Percentiles rank a stretch among this genome's conserved stretches.
phyloP scores from a whole-genome alignment of 2,797 vertebrate genomes.

The Cyclopterus lumpus region DNA sequence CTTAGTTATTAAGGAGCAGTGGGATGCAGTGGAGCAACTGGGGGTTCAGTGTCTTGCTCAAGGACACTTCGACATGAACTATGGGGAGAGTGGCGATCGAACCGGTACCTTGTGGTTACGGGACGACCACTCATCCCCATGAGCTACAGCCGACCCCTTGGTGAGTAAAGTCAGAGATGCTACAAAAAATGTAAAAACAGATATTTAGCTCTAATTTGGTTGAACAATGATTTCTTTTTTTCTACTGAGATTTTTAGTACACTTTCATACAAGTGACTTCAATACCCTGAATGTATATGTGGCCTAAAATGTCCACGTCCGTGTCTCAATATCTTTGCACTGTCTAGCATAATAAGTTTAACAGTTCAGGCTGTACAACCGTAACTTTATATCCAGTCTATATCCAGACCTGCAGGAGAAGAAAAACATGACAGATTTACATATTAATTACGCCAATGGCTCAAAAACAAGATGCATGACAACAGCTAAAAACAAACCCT shows the following conservation, averaged over 20 bases:
- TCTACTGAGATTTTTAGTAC: conserved; percentile 51
- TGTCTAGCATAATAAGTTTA: conserved; percentile 34
- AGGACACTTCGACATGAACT: too few species aligned
- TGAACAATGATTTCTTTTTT: conserved; percentile 12
- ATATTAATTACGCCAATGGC: background rate
- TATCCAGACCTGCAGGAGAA: conserved; percentile 55
- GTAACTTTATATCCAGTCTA: conserved; percentile 40
- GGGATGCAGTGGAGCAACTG: too few species aligned
- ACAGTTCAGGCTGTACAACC: conserved; percentile 24
- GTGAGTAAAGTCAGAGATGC: conserved; percentile 28
- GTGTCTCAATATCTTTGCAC: conserved; percentile 57
- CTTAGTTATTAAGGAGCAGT: too few species aligned
- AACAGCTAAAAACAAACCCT: conserved; percentile 36
- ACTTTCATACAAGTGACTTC: conserved; percentile 38
- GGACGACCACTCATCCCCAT: too few species aligned
- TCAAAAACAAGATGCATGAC: conserved; percentile 26
- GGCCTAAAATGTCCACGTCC: conserved; percentile 25
- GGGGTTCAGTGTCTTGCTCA: too few species aligned
- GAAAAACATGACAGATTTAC: conserved; percentile 4
- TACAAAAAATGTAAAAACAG: conserved; percentile 26
- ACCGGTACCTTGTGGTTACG: too few species aligned
- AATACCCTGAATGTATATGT: conserved; percentile 55
- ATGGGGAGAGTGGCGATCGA: too few species aligned
- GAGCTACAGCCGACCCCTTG: conserved; percentile 10
- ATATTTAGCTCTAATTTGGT: conserved; percentile 57